Conservation (phyloP, 1,140 invertebrate species). For the Phortica variegata region DNA sequence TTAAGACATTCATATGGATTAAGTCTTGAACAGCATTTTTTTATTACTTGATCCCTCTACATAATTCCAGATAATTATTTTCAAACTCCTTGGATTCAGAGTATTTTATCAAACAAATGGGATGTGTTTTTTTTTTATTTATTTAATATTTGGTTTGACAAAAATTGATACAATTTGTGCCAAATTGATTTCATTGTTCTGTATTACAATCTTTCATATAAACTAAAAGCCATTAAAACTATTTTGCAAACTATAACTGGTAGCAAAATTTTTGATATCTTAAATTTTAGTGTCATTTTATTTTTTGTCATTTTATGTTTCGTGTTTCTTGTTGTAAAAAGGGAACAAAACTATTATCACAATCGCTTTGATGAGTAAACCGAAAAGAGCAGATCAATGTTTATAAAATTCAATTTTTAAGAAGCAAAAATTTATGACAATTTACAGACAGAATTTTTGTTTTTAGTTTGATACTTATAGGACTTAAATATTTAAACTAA, state of each 20-base stretch:
- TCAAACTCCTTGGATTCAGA: too few species aligned
- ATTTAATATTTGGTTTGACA: constrained; percentile 35
- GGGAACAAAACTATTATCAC: constrained; percentile 56
- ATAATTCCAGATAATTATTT: too few species aligned
- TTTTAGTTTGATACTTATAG: constrained; percentile 8
- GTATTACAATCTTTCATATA: constrained; percentile 20
- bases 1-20: too few species aligned
- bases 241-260: not conserved
- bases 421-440: not conserved
- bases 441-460: constrained; percentile 1
- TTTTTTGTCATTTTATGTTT: constrained; percentile 11
- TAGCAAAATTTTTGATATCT: constrained; percentile 3
- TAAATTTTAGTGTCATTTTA: constrained; percentile 13
- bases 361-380: constrained; percentile 56
- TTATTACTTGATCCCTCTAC: too few species aligned
- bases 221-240: constrained; percentile 11
- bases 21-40: too few species aligned
- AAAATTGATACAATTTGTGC: constrained; percentile 53
- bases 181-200: constrained; percentile 20
- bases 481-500: too few species aligned
- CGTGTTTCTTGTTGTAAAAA: constrained; percentile 16
- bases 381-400: constrained; percentile 12
- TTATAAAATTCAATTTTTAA: constrained; percentile 7
- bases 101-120: too few species aligned
- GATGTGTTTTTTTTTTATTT: constrained; percentile 18